These are phyloP conservation scores for Oligia fasciuncula DNA, from an alignment of 2,888 invertebrate genomes.

Conservation along the genomic window DNA sequence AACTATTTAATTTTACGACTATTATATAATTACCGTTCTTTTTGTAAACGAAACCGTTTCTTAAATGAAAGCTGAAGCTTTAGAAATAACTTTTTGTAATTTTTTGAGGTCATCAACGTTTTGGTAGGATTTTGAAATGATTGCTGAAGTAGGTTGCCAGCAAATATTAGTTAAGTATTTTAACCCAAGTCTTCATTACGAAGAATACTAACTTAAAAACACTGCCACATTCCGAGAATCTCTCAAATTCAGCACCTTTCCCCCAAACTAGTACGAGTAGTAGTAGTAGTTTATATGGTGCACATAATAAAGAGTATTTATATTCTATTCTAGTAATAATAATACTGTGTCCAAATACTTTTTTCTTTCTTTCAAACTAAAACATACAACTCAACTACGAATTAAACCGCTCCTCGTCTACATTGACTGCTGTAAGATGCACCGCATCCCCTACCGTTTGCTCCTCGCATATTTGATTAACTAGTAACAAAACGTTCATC, in stretches of 20 bases:
- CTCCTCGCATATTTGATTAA: constrained; percentile 67
- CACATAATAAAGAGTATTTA: too few relatives aligned
- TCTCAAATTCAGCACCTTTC: constrained; percentile 3
- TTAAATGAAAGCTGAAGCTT: constrained; percentile 20
- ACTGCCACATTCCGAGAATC: constrained; percentile 1
- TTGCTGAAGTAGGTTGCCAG: not conserved
- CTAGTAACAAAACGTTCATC: constrained; percentile 66
- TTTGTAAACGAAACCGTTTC: constrained; percentile 30
- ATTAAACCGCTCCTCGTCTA: constrained; percentile 19
- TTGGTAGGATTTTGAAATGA: not conserved
- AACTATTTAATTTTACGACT: constrained; percentile 57
- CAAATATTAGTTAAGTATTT: not conserved
- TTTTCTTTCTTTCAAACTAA: not conserved
- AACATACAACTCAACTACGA: constrained; percentile 15
- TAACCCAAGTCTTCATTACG: not conserved
- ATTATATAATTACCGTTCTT: constrained; percentile 36
- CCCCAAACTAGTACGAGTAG: not conserved
- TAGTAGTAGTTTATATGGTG: too few relatives aligned
- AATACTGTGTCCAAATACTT: too few relatives aligned
- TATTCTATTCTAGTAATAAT: too few relatives aligned
- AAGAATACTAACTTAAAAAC: constrained; percentile 3
- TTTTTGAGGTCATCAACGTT: not conserved
- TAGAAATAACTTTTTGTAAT: not conserved
- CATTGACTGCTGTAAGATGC: constrained; percentile 45
- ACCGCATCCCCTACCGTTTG: constrained; percentile 60